Conservation (phyloP, 2,888 invertebrate genomes). For the Drosophila cognata region DNA sequence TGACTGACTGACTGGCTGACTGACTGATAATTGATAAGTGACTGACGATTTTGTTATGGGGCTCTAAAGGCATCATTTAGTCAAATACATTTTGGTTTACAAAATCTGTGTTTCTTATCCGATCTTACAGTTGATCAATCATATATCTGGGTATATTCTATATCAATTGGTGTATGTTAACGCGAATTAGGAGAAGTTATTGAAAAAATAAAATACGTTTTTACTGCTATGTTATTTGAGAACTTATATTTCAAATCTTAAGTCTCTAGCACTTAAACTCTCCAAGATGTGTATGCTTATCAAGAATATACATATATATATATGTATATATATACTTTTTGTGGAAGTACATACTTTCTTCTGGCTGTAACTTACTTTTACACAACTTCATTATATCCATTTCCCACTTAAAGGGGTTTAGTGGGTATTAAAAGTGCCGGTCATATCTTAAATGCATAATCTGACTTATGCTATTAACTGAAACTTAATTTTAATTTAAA, state of each 20-base stretch:
- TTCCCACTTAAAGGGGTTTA: background rate
- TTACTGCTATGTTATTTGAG: background rate
- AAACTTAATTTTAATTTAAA: background rate
- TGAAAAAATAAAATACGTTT: background rate
- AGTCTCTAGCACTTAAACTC: background rate
- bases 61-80: background rate
- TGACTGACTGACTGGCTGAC: background rate
- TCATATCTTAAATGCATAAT: background rate
- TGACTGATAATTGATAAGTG: background rate
- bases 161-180: background rate
- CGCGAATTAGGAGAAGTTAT: background rate
- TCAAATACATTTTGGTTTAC: background rate
- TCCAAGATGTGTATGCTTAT: background rate
- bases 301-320: background rate
- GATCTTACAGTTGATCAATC: background rate
- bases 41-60: background rate
- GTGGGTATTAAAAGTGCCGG: background rate
- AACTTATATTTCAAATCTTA: background rate
- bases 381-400: background rate
- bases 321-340: background rate
- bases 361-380: background rate
- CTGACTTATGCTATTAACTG: background rate
- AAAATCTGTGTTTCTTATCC: background rate
- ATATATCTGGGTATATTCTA: background rate
- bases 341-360: background rate